Percentiles rank a stretch among this genome's conserved stretches.
Evolutionary conservation across 2,797 vertebrate genomes (phyloP).

Genomic region (Lepidocolaptes lacrymiger): DNA sequence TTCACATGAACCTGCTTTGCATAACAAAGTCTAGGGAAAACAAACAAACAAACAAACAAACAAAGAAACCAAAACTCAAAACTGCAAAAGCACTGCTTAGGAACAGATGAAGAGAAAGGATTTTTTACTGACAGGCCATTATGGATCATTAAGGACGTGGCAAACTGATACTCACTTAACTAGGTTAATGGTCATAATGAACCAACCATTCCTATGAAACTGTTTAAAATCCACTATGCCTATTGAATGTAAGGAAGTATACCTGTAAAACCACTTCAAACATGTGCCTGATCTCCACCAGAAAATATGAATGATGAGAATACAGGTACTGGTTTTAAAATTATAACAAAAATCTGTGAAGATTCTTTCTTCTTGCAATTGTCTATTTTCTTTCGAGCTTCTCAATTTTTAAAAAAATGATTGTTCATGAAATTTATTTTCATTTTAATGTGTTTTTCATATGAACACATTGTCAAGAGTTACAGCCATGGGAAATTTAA

Average conservation of each 20-base stretch:
- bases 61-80: background rate
- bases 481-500: background rate
- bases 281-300: background rate
- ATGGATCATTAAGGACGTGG: background rate
- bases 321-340: background rate
- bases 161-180: constrained; percentile 34
- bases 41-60: background rate
- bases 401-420: background rate
- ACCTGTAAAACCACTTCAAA: constrained; percentile 42
- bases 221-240: constrained; percentile 55
- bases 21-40: background rate
- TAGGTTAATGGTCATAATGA: constrained; percentile 42
- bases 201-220: constrained; percentile 51
- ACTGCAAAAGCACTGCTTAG: background rate
- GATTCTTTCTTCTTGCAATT: background rate
- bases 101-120: background rate
- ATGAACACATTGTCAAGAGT: background rate
- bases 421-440: background rate
- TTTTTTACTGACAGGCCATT: background rate
- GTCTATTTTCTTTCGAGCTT: background rate
- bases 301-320: constrained; percentile 8
- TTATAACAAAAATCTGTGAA: background rate
- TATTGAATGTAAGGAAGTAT: constrained; percentile 42
- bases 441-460: background rate
- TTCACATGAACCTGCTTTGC: background rate